Evolutionary conservation across 2,113 vertebrate genomes (phyloP), one percentile per base, ranked within the genome.

Genomic region (Penelope pileata): DNA sequence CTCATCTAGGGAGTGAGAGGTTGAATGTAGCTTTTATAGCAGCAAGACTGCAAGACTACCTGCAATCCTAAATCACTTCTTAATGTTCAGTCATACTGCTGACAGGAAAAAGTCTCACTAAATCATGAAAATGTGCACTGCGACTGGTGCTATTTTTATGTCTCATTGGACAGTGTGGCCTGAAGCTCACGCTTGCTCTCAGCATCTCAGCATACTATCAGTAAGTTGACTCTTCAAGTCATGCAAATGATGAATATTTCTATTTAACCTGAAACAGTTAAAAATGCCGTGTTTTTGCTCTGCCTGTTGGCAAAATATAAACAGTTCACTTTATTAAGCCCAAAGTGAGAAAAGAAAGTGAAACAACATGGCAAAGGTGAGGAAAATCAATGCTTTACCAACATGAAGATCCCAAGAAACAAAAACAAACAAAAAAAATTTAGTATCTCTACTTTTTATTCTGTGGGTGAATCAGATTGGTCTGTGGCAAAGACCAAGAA

Each of bases 141-240:
- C 93, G 53, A 88, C n/a, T 81, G 58, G 53, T 96, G 59, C 81
- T 94, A 88, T 88, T 94, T 93, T 94, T 94, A 90, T 83, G 83
- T 86, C 73, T 93, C 95, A 94, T 59, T 92, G 91, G 86, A 66
- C 87, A 36, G 93, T 43, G 62, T 66, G 80, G 58, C 72, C 76
- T 76, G 48, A 95, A 88, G 63, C 88, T 66, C 64, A 36, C 86
- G 40, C 22, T 83, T 68, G 81, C 10, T 58, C 0, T 5, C 83
- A 79, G 74, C 63, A 83, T 81, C 54, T 50, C 56, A 83, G 9
- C 40, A 81, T 63, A 59, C 67, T 18, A 78, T 47, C 68, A 90
- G 47, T 58, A 45, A 56, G 11, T 66, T 86, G 60, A 63, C 67
- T 84, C 56, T 5, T 4, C 60, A 93, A 59, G 74, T 73, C 89